Conservation (phyloP, 2,888 invertebrate species). For the Tachina fera region DNA sequence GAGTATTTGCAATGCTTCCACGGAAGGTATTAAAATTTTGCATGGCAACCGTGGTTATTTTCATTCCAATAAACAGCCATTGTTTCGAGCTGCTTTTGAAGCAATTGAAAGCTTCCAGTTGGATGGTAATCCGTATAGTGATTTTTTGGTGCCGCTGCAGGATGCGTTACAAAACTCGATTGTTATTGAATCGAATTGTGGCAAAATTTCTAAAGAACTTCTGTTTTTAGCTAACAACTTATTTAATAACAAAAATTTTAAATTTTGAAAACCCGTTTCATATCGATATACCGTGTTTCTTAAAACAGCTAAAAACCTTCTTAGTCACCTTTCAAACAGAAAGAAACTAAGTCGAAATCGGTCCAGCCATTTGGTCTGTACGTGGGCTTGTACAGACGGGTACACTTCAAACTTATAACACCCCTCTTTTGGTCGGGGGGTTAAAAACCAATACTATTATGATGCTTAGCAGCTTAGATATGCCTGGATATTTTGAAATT, state of each 20-base stretch:
- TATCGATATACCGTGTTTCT: too few species aligned
- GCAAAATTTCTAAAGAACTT: conserved; percentile 85
- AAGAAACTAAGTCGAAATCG: too few species aligned
- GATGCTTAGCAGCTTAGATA: not conserved
- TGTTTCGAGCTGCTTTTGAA: conserved; percentile 89
- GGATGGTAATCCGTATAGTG: conserved; percentile 81
- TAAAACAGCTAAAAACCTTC: too few species aligned
- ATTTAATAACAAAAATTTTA: too few species aligned
- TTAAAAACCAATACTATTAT: conserved; percentile 79
- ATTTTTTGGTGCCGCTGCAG: conserved; percentile 77
- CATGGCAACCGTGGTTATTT: conserved; percentile 95
- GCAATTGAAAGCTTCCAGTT: conserved; percentile 85
- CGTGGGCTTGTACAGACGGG: too few species aligned
- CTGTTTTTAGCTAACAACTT: conserved; percentile 82
- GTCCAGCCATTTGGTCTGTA: too few species aligned
- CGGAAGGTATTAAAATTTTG: conserved; percentile 89
- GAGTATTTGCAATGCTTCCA: conserved; percentile 88
- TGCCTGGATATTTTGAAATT: too few species aligned
- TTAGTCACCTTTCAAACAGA: too few species aligned
- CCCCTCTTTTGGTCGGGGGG: too few species aligned
- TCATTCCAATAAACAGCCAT: conserved; percentile 92
- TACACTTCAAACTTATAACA: too few species aligned
- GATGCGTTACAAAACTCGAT: conserved; percentile 84
- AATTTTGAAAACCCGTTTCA: too few species aligned
- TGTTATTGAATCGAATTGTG: conserved; percentile 86